Percentiles rank a stretch among this genome's conserved stretches.
phyloP scores from a whole-genome alignment of 1,140 invertebrate genomes.

The Anastrepha ludens region DNA sequence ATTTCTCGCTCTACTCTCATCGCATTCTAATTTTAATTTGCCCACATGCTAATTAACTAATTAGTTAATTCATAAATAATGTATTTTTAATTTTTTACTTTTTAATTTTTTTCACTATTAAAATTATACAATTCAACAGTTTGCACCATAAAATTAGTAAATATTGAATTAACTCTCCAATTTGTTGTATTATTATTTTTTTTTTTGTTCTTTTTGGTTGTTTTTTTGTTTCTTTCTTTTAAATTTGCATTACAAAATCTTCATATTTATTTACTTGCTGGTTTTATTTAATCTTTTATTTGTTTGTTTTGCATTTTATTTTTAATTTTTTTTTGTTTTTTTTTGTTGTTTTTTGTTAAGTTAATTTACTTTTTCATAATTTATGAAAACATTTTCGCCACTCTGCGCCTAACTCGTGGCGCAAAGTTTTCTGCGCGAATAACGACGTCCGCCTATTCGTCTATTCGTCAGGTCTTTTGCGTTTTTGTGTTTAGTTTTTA shows the following conservation, averaged over 20 bases:
- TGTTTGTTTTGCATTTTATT: not conserved
- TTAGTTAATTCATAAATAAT: conserved; percentile 30
- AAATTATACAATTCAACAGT: conserved; percentile 58
- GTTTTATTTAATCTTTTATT: not conserved
- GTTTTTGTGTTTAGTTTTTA: conserved; percentile 33
- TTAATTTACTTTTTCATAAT: conserved; percentile 57
- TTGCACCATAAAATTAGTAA: conserved; percentile 58
- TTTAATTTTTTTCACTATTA: conserved; percentile 47
- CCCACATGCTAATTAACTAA: conserved; percentile 50
- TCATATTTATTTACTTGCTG: conserved; percentile 10
- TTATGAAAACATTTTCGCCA: conserved; percentile 57
- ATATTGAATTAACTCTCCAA: conserved; percentile 50
- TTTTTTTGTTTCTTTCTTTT: not conserved
- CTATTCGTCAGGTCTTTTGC: conserved; percentile 29
- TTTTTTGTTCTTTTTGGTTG: not conserved
- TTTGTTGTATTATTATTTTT: not conserved
- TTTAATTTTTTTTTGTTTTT: conserved; percentile 6
- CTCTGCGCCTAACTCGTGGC: conserved; percentile 50
- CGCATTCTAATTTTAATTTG: conserved; percentile 6
- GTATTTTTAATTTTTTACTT: conserved; percentile 54
- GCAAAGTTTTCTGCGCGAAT: conserved; percentile 53
- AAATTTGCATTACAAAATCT: conserved; percentile 53
- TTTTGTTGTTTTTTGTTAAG: conserved; percentile 51
- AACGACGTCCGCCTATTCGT: conserved; percentile 32
- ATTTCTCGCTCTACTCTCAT: not conserved